Evolutionary conservation across 2,113 vertebrate species (phyloP).

Genomic region (Bungarus multicinctus): DNA sequence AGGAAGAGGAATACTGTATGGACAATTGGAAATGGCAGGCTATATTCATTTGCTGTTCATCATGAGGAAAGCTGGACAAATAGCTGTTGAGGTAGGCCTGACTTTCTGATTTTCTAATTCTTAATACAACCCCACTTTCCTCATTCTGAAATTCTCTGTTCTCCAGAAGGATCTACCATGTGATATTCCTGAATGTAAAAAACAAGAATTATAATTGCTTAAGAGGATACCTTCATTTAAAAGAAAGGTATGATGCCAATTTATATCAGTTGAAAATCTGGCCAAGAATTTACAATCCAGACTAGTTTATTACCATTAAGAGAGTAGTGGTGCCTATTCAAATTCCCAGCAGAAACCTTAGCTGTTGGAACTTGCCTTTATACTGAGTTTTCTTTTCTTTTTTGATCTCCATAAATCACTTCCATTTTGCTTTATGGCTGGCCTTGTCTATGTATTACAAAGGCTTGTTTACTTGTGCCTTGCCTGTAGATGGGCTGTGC

Average conservation of each 20-base stretch:
- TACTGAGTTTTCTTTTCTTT: constrained; percentile 36
- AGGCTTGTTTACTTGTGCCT: neutral
- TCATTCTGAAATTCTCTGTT: neutral
- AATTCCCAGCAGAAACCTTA: constrained; percentile 29
- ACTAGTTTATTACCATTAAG: constrained; percentile 32
- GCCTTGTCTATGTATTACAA: constrained; percentile 10
- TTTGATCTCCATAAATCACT: constrained; percentile 19
- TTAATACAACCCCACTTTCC: neutral
- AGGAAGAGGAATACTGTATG: neutral
- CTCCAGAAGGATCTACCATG: neutral
- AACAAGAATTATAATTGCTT: neutral
- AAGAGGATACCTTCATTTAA: neutral
- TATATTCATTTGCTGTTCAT: neutral
- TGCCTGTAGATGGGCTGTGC: neutral
- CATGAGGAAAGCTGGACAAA: neutral
- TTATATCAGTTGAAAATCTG: constrained; percentile 17
- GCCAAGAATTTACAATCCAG: constrained; percentile 17
- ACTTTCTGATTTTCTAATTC: neutral
- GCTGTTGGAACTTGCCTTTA: constrained; percentile 54
- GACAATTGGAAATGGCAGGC: neutral
- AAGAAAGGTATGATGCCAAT: neutral
- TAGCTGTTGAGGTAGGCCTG: neutral
- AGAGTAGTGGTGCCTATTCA: constrained; percentile 54
- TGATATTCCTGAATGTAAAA: neutral
- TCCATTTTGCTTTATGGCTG: constrained; percentile 22